These are phyloP conservation scores for Sterna hirundo DNA, from an alignment of 2,113 vertebrate species.

Conservation along the genomic window DNA sequence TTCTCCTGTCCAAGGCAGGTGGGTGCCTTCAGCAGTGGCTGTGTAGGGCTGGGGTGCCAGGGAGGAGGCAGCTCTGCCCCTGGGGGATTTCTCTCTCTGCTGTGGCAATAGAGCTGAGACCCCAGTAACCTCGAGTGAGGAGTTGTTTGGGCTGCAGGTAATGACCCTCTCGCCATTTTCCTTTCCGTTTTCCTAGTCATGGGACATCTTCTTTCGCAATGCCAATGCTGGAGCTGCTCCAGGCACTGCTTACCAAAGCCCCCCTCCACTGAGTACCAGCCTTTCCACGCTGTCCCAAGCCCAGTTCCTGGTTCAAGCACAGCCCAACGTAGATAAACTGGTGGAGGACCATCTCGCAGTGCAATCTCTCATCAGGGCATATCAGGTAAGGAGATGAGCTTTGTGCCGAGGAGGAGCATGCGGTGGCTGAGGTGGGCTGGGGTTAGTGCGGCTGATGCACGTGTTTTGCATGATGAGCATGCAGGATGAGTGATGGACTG, in stretches of 20 bases:
- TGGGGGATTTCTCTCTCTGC: rapidly evolving
- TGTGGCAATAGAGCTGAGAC: neutral
- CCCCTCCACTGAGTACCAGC: conserved; percentile 72
- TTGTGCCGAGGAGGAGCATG: rapidly evolving
- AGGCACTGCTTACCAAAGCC: conserved; percentile 88
- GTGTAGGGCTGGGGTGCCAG: neutral
- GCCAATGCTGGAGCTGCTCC: conserved; percentile 87
- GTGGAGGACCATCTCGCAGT: conserved; percentile 93
- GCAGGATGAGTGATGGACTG: neutral
- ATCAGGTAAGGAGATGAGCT: conserved; percentile 82
- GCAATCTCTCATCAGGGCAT: conserved; percentile 91
- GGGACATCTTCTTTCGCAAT: conserved; percentile 94
- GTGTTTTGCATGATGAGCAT: neutral
- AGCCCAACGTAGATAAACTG: conserved; percentile 87
- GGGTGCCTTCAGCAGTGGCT: neutral
- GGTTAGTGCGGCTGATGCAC: rapidly evolving
- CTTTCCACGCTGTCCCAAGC: conserved; percentile 67
- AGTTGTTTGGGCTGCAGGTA: neutral
- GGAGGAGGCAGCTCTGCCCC: neutral
- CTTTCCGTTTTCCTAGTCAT: conserved; percentile 80
- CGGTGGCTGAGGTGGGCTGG: neutral
- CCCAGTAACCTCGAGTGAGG: rapidly evolving
- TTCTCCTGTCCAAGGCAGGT: neutral
- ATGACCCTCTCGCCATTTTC: neutral
- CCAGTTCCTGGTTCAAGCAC: conserved; percentile 75